Evolutionary conservation across 2,888 invertebrate genomes (phyloP).

Genomic region (Abscondita cerata): DNA sequence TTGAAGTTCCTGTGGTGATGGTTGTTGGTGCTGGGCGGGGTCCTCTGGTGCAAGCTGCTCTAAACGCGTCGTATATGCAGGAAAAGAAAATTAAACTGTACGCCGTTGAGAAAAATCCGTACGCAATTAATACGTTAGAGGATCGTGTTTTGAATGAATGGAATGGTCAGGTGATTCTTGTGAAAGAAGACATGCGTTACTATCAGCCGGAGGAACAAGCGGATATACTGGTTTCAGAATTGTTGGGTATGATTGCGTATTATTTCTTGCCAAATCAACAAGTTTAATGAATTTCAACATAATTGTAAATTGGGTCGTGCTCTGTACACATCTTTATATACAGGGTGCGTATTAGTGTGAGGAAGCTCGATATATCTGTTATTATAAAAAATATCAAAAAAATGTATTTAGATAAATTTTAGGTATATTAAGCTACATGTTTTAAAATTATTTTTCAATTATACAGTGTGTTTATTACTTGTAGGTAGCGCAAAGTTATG

Average conservation of each 20-base stretch:
- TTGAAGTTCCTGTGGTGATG: constrained; percentile 63
- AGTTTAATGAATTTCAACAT: too few species aligned
- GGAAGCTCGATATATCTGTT: too few species aligned
- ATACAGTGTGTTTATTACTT: too few species aligned
- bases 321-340: too few species aligned
- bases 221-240: constrained; percentile 94
- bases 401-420: too few species aligned
- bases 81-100: constrained; percentile 80
- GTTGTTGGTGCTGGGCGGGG: constrained; percentile 77
- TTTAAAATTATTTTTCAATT: too few species aligned
- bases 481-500: too few species aligned
- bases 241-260: constrained; percentile 78
- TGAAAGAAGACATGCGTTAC: constrained; percentile 87
- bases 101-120: constrained; percentile 98
- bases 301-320: too few species aligned
- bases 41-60: constrained; percentile 87
- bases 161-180: constrained; percentile 77
- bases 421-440: too few species aligned
- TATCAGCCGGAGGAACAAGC: constrained; percentile 84
- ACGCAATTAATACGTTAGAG: constrained; percentile 86
- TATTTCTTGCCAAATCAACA: too few species aligned
- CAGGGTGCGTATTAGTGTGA: too few species aligned
- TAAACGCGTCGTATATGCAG: constrained; percentile 77
- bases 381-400: too few species aligned
- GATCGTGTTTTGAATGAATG: constrained; percentile 80